Conservation (phyloP, 2,797 vertebrate species). For the Anabacerthia variegaticeps region DNA sequence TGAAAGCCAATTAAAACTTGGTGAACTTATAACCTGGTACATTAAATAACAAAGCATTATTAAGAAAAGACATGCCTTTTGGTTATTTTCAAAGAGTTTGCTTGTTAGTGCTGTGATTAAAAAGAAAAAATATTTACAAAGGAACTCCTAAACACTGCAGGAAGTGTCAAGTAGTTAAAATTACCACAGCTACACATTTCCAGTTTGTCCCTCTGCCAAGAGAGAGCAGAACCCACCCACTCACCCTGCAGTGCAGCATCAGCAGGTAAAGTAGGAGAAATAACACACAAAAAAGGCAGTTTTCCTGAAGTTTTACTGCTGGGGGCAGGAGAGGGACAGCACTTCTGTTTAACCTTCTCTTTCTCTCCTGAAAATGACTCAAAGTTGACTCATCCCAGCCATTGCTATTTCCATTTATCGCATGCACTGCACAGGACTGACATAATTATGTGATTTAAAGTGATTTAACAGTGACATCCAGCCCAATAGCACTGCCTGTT, state of each 20-base stretch:
- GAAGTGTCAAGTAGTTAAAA: neutral
- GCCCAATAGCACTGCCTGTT: neutral
- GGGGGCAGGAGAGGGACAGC: neutral
- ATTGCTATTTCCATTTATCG: neutral
- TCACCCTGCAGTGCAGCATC: neutral
- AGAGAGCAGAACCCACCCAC: neutral
- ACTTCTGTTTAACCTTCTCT: neutral
- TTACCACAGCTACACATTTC: neutral
- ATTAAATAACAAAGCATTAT: neutral
- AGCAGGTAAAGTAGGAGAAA: neutral
- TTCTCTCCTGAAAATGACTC: neutral
- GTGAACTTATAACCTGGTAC: neutral
- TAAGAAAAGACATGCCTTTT: neutral
- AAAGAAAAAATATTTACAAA: neutral
- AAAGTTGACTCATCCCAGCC: neutral
- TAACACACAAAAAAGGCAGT: neutral
- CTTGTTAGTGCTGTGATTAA: neutral
- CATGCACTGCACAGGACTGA: neutral
- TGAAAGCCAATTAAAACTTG: neutral
- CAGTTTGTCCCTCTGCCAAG: neutral
- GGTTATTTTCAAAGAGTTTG: neutral
- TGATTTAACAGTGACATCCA: constrained; percentile 15
- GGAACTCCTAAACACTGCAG: neutral
- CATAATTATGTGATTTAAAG: constrained; percentile 9
- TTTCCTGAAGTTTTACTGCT: neutral